Evolutionary conservation across 2,113 vertebrate species (phyloP).

Genomic region (Galeopterus variegatus): DNA sequence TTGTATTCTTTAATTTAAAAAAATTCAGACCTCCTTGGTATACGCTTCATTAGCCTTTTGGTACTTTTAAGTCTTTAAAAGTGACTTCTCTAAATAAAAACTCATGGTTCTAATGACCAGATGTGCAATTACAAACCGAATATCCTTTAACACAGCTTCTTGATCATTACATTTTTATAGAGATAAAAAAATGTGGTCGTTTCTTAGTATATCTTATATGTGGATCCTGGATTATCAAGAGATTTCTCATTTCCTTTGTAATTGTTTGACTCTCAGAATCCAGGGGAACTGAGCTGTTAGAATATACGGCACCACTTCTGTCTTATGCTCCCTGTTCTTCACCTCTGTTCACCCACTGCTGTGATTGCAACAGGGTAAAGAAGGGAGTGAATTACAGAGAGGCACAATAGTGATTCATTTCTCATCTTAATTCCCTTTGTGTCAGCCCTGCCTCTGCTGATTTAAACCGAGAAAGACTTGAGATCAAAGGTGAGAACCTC

Average conservation of each 20-base stretch:
- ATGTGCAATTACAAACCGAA: neutral
- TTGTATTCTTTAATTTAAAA: neutral
- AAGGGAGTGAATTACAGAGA: neutral
- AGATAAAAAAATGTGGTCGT: neutral
- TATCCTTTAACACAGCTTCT: neutral
- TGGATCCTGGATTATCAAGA: neutral
- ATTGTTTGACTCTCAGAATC: neutral
- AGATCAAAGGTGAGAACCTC: conserved; percentile 50
- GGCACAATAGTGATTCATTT: neutral
- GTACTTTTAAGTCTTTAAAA: neutral
- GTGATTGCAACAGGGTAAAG: neutral
- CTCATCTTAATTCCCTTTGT: conserved; percentile 57
- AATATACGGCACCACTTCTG: too few species aligned
- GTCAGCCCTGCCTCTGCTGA: conserved; percentile 21
- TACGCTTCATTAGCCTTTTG: neutral
- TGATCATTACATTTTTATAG: neutral
- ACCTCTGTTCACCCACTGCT: neutral
- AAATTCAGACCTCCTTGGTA: neutral
- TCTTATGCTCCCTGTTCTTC: neutral
- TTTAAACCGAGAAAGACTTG: neutral
- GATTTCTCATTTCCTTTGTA: neutral
- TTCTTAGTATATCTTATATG: neutral
- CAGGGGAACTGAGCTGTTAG: neutral
- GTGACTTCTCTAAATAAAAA: neutral
- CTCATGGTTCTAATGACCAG: neutral